Conservation (phyloP, 2,113 vertebrate genomes). For the Nansenia antarctica region DNA sequence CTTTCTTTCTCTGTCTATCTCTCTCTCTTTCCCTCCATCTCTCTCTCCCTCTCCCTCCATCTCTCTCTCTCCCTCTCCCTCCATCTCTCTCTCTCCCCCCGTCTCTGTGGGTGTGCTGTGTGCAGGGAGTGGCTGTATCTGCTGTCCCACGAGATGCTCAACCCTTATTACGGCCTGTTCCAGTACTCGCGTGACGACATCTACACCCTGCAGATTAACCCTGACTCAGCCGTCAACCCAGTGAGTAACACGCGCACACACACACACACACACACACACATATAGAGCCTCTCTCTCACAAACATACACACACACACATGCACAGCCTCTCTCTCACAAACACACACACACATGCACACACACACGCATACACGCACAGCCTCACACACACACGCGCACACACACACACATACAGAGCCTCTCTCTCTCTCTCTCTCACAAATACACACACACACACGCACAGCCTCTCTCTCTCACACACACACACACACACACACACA, state of each 20-base stretch:
- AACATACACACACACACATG: too few species aligned
- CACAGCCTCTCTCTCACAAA: too few species aligned
- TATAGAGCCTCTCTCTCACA: too few species aligned
- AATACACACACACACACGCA: too few species aligned
- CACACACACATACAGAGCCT: too few species aligned
- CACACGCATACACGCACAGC: not conserved
- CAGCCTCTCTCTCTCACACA: too few species aligned
- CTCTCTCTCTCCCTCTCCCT: not conserved
- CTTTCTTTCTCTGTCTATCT: not conserved
- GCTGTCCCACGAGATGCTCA: slow-evolving; percentile 98
- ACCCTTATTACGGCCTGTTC: slow-evolving; percentile 98
- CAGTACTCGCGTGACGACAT: slow-evolving; percentile 98
- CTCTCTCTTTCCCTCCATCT: not conserved
- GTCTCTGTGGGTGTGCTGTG: slow-evolving; percentile 11
- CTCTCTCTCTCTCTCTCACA: too few species aligned
- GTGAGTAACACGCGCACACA: slow-evolving; percentile 64
- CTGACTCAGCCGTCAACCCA: slow-evolving; percentile 96
- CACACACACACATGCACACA: not conserved
- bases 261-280: not conserved
- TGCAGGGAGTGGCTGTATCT: slow-evolving; percentile 97
- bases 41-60: not conserved
- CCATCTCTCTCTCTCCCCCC: not conserved
- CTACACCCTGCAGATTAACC: slow-evolving; percentile 98
- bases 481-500: too few species aligned
- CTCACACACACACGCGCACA: too few species aligned